These are phyloP conservation scores for Champsocephalus gunnari DNA, from an alignment of 2,797 vertebrate genomes.

Conservation along the genomic window DNA sequence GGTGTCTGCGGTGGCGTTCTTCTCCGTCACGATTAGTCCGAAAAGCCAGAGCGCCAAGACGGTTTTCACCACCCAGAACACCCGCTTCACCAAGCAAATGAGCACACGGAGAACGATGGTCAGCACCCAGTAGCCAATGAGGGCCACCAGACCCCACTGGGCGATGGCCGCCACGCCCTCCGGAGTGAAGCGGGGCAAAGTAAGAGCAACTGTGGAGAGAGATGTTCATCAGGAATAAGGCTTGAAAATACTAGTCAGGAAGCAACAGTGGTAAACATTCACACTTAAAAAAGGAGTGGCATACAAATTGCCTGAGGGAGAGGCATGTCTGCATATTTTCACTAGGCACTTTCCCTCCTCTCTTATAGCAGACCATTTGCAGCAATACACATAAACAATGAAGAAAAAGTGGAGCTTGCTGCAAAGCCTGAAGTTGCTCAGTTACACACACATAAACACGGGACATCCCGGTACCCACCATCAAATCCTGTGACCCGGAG, in stretches of 20 bases:
- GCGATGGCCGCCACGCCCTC: conserved; percentile 81
- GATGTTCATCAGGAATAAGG: conserved; percentile 3
- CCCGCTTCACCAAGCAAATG: conserved; percentile 63
- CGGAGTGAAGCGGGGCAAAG: conserved; percentile 82
- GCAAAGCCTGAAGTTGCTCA: not conserved
- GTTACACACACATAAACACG: not conserved
- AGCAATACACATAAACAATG: not conserved
- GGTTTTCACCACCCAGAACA: conserved; percentile 83
- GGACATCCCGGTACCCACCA: conserved; percentile 72
- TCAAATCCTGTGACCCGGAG: conserved; percentile 83
- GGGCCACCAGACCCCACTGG: conserved; percentile 83
- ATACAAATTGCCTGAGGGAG: conserved; percentile 38
- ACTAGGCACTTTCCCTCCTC: conserved; percentile 11
- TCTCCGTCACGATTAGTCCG: conserved; percentile 78
- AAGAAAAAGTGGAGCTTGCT: not conserved
- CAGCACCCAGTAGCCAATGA: conserved; percentile 84
- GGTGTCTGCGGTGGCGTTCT: conserved; percentile 60
- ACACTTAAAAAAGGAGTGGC: conserved; percentile 43
- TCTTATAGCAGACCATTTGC: not conserved
- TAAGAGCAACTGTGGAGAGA: conserved; percentile 70
- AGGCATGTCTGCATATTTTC: conserved; percentile 50
- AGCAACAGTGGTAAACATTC: conserved; percentile 7
- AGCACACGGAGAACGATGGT: conserved; percentile 73
- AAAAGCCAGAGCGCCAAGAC: conserved; percentile 81
- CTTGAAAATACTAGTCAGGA: not conserved